These are phyloP conservation scores for Corvus cornix DNA, from an alignment of 2,113 vertebrate species.

Conservation along the genomic window DNA sequence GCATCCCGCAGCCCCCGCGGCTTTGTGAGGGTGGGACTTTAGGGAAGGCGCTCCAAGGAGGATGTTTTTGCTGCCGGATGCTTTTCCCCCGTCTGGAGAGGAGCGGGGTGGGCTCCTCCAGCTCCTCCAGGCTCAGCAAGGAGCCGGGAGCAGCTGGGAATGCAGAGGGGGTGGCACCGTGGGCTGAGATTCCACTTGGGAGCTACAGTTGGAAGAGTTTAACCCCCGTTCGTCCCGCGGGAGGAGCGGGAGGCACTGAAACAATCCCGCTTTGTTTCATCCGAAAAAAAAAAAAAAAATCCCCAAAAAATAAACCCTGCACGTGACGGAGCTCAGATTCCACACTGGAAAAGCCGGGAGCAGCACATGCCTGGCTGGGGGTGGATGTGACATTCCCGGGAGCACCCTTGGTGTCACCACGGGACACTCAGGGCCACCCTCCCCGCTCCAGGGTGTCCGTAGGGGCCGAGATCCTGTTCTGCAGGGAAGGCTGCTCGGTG, in stretches of 20 bases:
- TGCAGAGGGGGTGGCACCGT: constrained; percentile 18
- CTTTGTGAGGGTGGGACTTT: background rate
- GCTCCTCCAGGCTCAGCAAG: background rate
- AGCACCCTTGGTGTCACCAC: background rate
- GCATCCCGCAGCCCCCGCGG: background rate
- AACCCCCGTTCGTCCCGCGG: background rate
- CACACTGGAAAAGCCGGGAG: rapidly evolving
- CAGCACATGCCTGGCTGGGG: background rate
- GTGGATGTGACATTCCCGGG: rapidly evolving
- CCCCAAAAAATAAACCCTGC: background rate
- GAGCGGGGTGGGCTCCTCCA: background rate
- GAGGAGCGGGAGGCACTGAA: background rate
- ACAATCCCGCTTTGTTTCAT: background rate
- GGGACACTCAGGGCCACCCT: background rate
- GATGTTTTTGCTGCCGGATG: background rate
- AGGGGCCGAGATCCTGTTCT: constrained; percentile 81
- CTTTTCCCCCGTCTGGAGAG: background rate
- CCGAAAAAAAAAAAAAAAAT: background rate
- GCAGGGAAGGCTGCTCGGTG: constrained; percentile 84
- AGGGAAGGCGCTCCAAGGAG: background rate
- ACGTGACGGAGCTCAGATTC: background rate
- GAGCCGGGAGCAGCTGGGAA: background rate
- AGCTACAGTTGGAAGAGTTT: background rate
- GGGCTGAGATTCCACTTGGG: background rate
- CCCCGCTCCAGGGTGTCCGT: constrained; percentile 81